Evolutionary conservation across 2,113 vertebrate species (phyloP).

Genomic region (Pygoscelis antarcticus): DNA sequence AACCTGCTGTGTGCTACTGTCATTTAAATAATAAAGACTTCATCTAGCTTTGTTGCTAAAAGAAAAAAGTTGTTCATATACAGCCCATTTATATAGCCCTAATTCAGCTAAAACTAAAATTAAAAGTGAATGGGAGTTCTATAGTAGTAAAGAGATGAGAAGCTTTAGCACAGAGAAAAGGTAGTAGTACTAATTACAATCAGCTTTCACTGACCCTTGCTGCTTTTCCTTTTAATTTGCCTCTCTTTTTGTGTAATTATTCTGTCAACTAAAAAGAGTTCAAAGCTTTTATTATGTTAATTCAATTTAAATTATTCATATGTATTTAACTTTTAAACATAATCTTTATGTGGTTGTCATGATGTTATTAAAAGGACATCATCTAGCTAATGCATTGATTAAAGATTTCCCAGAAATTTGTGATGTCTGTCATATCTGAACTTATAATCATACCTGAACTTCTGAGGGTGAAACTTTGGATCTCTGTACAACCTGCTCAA

Average conservation of each 20-base stretch:
- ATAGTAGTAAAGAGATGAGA: background rate
- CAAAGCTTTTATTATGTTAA: background rate
- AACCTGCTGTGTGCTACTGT: background rate
- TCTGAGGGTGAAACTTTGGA: background rate
- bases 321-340: slow-evolving; percentile 20
- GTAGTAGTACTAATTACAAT: background rate
- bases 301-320: background rate
- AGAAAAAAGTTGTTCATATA: background rate
- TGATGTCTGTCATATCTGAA: background rate
- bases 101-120: background rate
- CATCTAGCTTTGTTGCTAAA: background rate
- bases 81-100: background rate
- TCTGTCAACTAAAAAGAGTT: background rate
- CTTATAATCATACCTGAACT: background rate
- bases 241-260: background rate
- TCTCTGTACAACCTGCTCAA: background rate
- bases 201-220: slow-evolving; percentile 7
- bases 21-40: background rate
- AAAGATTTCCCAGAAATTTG: background rate
- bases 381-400: background rate
- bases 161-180: background rate
- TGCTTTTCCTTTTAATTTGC: background rate
- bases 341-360: background rate
- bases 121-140: background rate
- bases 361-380: background rate